These are phyloP conservation scores for Sternarchorhynchus goeldii DNA, from an alignment of 2,797 vertebrate species.

Conservation along the genomic window DNA sequence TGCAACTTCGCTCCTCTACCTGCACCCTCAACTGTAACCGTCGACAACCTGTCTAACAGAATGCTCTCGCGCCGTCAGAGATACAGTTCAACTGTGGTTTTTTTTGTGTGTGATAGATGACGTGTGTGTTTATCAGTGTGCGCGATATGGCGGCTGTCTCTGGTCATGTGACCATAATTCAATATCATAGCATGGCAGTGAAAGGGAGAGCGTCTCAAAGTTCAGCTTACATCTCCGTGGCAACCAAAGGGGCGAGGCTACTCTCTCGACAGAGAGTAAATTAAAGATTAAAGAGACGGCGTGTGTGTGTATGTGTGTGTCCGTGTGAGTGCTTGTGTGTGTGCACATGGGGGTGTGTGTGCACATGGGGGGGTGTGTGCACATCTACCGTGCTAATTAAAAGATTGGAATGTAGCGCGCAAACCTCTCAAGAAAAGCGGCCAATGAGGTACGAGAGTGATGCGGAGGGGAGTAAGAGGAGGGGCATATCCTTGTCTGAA, in stretches of 20 bases:
- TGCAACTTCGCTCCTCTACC: neutral
- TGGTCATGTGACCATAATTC: constrained; percentile 57
- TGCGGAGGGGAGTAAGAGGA: neutral
- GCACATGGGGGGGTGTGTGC: neutral
- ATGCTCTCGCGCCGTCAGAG: neutral
- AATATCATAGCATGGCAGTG: constrained; percentile 66
- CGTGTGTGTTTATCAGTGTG: constrained; percentile 26
- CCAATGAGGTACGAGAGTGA: neutral
- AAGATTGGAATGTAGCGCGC: neutral
- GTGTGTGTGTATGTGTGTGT: neutral
- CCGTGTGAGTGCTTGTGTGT: neutral
- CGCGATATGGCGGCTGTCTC: constrained; percentile 45
- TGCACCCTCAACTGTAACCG: neutral
- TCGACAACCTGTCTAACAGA: neutral
- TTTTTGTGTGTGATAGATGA: neutral
- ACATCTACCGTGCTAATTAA: neutral
- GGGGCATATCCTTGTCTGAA: neutral
- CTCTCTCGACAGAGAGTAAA: neutral
- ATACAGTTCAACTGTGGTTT: neutral
- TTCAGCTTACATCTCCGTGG: constrained; percentile 57
- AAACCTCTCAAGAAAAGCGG: neutral
- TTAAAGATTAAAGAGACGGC: constrained; percentile 20
- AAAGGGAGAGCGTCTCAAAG: constrained; percentile 65
- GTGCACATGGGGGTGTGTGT: neutral
- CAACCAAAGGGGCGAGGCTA: constrained; percentile 1